Evolutionary conservation across 2,888 invertebrate species (phyloP).

Genomic region (Drosophila testacea): DNA sequence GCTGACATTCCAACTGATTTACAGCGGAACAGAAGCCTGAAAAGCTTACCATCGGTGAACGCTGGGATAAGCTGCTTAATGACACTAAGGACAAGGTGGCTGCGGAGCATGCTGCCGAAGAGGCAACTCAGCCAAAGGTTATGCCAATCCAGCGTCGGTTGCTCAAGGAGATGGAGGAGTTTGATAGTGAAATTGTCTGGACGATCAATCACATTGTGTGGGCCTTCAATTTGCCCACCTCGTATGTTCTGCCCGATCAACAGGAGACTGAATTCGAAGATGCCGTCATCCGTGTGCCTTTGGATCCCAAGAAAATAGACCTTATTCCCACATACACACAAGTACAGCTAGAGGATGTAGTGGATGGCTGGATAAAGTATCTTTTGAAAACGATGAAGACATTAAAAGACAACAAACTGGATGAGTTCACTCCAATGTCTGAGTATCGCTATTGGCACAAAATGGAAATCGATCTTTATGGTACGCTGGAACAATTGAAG

Average conservation of each 20-base stretch:
- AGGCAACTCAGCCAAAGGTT: conserved; percentile 70
- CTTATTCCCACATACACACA: conserved; percentile 82
- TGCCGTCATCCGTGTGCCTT: conserved; percentile 79
- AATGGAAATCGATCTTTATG: conserved; percentile 91
- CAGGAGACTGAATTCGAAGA: conserved; percentile 84
- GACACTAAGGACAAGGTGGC: conserved; percentile 86
- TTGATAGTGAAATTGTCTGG: conserved; percentile 86
- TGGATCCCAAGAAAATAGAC: conserved; percentile 81
- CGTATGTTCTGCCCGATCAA: conserved; percentile 83
- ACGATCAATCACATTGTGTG: conserved; percentile 83
- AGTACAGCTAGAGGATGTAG: conserved; percentile 86
- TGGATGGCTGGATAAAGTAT: conserved; percentile 86
- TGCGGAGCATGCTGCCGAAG: conserved; percentile 74
- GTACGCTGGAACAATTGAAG: conserved; percentile 93
- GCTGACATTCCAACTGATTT: background rate
- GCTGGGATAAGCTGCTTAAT: conserved; percentile 86
- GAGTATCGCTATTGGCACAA: conserved; percentile 95
- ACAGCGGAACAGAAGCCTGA: conserved; percentile 64
- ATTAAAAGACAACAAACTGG: conserved; percentile 85
- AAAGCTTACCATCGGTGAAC: conserved; percentile 87
- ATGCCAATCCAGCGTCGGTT: conserved; percentile 79
- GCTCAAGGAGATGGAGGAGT: conserved; percentile 85
- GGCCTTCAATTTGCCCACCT: conserved; percentile 84
- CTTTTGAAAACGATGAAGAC: conserved; percentile 84
- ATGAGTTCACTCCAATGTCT: conserved; percentile 92